phyloP scores from a whole-genome alignment of 2,888 invertebrate genomes.

The Rhamnusium bicolor region DNA sequence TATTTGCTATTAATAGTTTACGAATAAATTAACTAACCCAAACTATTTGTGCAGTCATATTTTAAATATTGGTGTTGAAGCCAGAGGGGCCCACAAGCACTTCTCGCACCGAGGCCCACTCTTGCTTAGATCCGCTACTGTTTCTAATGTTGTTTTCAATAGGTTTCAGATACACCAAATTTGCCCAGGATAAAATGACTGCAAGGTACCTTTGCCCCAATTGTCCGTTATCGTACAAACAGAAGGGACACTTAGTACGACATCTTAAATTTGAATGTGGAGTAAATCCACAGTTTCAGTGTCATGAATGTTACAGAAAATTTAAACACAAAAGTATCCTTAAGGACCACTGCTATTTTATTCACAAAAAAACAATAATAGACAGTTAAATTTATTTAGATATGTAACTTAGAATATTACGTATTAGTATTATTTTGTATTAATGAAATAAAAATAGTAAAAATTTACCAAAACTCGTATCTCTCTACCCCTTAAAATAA shows the following conservation, averaged over 20 bases:
- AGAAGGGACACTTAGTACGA: conserved; percentile 75
- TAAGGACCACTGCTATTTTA: conserved; percentile 72
- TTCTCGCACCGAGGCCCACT: too few species aligned
- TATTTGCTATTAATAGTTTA: too few species aligned
- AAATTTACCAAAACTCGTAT: too few species aligned
- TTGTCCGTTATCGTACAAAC: conserved; percentile 74
- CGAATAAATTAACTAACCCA: too few species aligned
- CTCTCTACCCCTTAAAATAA: too few species aligned
- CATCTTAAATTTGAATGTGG: conserved; percentile 81
- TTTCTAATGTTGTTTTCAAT: neutral
- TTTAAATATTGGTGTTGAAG: too few species aligned
- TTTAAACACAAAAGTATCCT: conserved; percentile 82
- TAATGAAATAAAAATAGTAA: too few species aligned
- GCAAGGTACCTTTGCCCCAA: conserved; percentile 74
- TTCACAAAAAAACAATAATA: conserved; percentile 6
- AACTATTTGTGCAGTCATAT: too few species aligned
- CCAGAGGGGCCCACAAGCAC: too few species aligned
- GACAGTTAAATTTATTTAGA: neutral
- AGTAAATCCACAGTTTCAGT: conserved; percentile 81
- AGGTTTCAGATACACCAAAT: conserved; percentile 57
- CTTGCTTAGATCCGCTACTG: too few species aligned
- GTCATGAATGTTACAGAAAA: conserved; percentile 80
- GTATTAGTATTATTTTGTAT: too few species aligned
- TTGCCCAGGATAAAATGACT: conserved; percentile 44
- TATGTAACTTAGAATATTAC: too few species aligned